Evolutionary conservation across 2,888 invertebrate genomes (phyloP), one percentile per base, ranked within the genome.

Genomic region (Galeopsomyia nigrocyanea): DNA sequence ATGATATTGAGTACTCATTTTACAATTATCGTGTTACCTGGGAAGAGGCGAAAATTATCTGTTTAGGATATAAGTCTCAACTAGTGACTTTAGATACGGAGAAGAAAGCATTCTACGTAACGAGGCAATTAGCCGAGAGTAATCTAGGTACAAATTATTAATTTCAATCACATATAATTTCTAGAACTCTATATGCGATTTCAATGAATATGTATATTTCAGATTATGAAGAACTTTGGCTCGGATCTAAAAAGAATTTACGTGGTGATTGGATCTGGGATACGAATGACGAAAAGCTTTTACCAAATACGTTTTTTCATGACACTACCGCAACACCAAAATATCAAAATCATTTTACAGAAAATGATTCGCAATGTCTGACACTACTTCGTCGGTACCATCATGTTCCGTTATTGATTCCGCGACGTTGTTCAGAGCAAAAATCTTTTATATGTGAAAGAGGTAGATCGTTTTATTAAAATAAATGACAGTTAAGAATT

Each of bases 21-120:
- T 77, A 77, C 58, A 73, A 70, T 61, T 78, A 78, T 71, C 75
- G 71, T 51, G 78, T 79, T 10, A 77, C 76, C 22, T 79, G 79
- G 78, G 77, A 79, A 61, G 79, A 79, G 47, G 78, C 79, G 22
- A 71, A 47, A 19, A 66, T 78, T 5, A 77, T 79, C 74, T 79
- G 79, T 61, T 75, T 75, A n/a, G 78, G 61, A 56, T 74, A 77
- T 47, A 58, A 78, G 67, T 75, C 77, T 19, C 73, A 78, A 53
- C 74, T 79, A 22, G 78, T 77, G 21, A 75, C 74, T 49, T 68
- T 79, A 49, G 76, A 79, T 39, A 70, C 62, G n/a, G 75, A 77
- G 26, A 70, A 75, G 62, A 76, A 77, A 71, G 68, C 68, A 6
- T 69, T 77, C 49, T 73, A 53, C 47, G 74, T 79, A 26, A 49